phyloP scores from a whole-genome alignment of 2,797 vertebrate species.

The Scleropages formosus region DNA sequence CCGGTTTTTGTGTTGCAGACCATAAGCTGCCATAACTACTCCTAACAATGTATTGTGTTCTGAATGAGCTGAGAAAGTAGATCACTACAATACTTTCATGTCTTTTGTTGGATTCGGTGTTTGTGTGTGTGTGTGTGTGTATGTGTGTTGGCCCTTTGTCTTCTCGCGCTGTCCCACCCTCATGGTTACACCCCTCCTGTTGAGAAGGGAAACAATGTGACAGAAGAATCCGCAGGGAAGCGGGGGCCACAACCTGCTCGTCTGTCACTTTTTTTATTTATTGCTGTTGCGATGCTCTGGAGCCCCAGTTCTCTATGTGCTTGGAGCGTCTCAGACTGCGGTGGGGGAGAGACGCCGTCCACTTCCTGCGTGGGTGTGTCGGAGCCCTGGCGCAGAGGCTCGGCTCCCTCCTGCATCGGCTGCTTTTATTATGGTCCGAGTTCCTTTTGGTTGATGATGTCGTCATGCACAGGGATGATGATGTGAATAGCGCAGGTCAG shows the following conservation, averaged over 20 bases:
- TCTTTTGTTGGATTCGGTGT: background rate
- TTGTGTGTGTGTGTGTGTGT: background rate
- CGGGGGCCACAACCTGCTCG: background rate
- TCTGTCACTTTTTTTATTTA: background rate
- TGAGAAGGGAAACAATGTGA: background rate
- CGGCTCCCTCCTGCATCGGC: background rate
- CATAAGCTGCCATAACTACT: background rate
- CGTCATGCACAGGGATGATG: background rate
- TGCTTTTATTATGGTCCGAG: background rate
- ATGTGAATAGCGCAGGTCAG: slow-evolving; percentile 19
- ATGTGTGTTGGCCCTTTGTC: background rate
- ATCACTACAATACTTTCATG: slow-evolving; percentile 2
- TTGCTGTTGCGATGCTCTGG: background rate
- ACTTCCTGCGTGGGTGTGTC: background rate
- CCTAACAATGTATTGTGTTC: background rate
- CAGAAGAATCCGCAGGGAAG: background rate
- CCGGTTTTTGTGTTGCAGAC: slow-evolving; percentile 7
- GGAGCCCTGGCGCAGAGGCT: background rate
- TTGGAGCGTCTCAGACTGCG: background rate
- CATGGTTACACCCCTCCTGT: background rate
- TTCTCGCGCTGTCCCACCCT: background rate
- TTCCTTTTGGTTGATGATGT: background rate
- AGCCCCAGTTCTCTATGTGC: background rate
- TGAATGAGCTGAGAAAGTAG: background rate
- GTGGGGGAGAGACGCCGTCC: background rate